Evolutionary conservation across 2,888 invertebrate genomes (phyloP), one percentile per base, ranked within the genome.

Genomic region (Drosophila silvestris): DNA sequence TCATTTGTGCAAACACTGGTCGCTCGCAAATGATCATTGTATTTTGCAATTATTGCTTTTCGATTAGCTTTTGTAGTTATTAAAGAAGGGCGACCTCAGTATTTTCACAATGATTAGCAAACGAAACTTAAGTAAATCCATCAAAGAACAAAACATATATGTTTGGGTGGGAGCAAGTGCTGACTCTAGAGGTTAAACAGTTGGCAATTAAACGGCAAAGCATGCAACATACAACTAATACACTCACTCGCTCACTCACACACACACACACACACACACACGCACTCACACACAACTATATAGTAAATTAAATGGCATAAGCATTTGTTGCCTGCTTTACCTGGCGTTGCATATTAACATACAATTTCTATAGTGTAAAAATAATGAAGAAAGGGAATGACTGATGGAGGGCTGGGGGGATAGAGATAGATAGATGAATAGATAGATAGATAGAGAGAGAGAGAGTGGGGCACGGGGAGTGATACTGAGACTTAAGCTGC

Each of bases 71-170:
- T 41, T 57, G 14, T 28, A n/a, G 26, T 28, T 22, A 16, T 51
- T 10, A 1, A 14, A 5, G 28, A 30, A 7, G 30, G 30, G 41
- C 41, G 41, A 32, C 10, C n/a, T 10, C 7, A 14, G n/a, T 32
- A 10, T 32, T 41, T 41, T 2, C 41, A 44, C 44, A 44, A 44
- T 33, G 37, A 30, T 63, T 53, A 52, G 39, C 71, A 75, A 81
- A 67, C 72, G 12, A 37, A 83, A 79, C 79, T 67, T 32, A 79
- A 83, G 77, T 77, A 64, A 80, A 80, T 74, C 71, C 77, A 83
- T 77, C 69, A 77, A 77, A 74, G 63, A 64, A 79, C 72, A 82
- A 76, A 76, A 67, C 60, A 67, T 61, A 61, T 70, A 66, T 61
- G 61, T 26, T 37, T 35, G 39, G 64, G n/a, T n/a, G 50, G 53